Conservation (phyloP, 2,888 invertebrate species). For the Caradrina clavipalpis region DNA sequence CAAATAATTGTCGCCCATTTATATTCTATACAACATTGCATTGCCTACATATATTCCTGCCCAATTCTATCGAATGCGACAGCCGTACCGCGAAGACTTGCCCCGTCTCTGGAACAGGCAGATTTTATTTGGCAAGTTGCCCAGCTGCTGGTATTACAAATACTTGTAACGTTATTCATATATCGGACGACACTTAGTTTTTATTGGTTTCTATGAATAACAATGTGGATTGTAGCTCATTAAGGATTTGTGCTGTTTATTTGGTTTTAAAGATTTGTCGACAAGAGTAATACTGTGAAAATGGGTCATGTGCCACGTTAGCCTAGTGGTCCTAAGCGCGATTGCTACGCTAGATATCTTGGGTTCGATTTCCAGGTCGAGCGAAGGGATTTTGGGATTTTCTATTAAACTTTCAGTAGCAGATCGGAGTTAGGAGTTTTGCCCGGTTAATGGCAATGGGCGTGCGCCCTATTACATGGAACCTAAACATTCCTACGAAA, state of each 20-base stretch:
- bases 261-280: background rate
- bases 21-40: background rate
- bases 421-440: too few relatives aligned
- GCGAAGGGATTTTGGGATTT: too few relatives aligned
- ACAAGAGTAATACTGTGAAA: too few relatives aligned
- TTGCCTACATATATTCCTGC: background rate
- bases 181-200: slow-evolving; percentile 60
- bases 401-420: too few relatives aligned
- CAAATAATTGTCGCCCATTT: background rate
- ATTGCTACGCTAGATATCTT: too few relatives aligned
- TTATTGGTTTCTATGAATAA: slow-evolving; percentile 63
- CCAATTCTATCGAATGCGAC: slow-evolving; percentile 24
- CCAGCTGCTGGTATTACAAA: slow-evolving; percentile 54
- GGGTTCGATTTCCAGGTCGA: too few relatives aligned
- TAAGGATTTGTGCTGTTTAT: slow-evolving; percentile 32
- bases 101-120: slow-evolving; percentile 33
- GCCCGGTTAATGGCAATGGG: too few relatives aligned
- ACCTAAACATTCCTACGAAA: too few relatives aligned
- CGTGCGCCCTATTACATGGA: too few relatives aligned
- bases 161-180: slow-evolving; percentile 61
- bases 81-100: slow-evolving; percentile 25
- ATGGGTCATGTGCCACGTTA: too few relatives aligned
- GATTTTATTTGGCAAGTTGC: slow-evolving; percentile 63
- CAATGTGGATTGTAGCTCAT: slow-evolving; percentile 44
- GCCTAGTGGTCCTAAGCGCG: too few relatives aligned